Evolutionary conservation across 2,797 vertebrate genomes (phyloP).

Genomic region (Acanthurus leucopareius): DNA sequence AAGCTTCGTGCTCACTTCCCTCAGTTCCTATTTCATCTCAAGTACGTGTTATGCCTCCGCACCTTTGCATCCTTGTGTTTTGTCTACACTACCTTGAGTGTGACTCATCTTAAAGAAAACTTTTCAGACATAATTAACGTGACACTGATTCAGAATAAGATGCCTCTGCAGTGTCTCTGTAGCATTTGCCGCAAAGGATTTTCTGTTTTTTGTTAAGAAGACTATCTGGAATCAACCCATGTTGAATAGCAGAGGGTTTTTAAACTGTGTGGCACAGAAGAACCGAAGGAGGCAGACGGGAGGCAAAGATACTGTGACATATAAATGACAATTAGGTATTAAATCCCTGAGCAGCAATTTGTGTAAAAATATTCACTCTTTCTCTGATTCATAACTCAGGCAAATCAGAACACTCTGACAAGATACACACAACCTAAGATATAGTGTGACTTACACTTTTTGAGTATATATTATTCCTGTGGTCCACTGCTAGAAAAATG

Average conservation of each 20-base stretch:
- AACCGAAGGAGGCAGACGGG: background rate
- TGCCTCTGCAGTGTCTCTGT: slow-evolving; percentile 34
- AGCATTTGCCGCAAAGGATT: slow-evolving; percentile 21
- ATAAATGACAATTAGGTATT: slow-evolving; percentile 26
- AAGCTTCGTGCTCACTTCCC: slow-evolving; percentile 34
- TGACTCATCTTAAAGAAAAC: slow-evolving; percentile 57
- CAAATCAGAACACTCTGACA: background rate
- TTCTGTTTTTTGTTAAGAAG: background rate
- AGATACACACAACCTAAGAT: background rate
- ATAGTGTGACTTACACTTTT: background rate
- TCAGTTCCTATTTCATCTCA: slow-evolving; percentile 17
- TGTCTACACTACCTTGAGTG: slow-evolving; percentile 43
- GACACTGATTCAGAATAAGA: slow-evolving; percentile 51
- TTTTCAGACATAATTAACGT: slow-evolving; percentile 55
- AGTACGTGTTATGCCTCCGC: slow-evolving; percentile 10
- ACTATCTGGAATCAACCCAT: slow-evolving; percentile 13
- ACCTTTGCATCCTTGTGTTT: slow-evolving; percentile 29
- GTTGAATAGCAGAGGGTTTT: slow-evolving; percentile 16
- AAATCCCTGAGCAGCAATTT: slow-evolving; percentile 3
- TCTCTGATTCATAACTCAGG: background rate
- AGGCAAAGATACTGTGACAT: slow-evolving; percentile 6
- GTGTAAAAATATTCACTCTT: background rate
- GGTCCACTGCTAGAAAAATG: background rate
- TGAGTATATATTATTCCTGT: too few relatives aligned
- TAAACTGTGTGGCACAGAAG: background rate